These are phyloP conservation scores for Myripristis murdjan DNA, from an alignment of 2,797 vertebrate genomes.

Conservation along the genomic window DNA sequence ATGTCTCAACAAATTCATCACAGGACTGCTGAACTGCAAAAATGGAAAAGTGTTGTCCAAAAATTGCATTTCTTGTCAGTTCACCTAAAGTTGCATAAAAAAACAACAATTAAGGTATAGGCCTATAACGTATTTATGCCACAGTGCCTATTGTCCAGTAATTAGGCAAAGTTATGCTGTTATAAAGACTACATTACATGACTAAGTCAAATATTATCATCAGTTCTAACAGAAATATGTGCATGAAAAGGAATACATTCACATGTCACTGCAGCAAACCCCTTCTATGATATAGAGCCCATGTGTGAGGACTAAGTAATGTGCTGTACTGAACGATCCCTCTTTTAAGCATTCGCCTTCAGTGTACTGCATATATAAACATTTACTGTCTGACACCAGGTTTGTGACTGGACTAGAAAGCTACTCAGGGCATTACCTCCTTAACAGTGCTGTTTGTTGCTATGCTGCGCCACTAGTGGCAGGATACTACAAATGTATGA, in stretches of 20 bases:
- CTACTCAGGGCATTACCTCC: not conserved
- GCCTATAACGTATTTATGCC: too few relatives aligned
- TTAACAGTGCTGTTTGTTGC: not conserved
- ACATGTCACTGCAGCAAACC: slow-evolving; percentile 7
- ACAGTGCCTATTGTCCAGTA: not conserved
- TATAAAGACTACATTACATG: not conserved
- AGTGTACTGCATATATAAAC: not conserved
- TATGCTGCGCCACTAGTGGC: too few relatives aligned
- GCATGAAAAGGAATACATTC: not conserved
- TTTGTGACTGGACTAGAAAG: slow-evolving; percentile 19
- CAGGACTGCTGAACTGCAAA: not conserved
- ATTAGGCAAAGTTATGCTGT: not conserved
- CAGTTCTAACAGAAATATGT: not conserved
- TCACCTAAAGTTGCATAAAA: not conserved
- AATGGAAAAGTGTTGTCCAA: not conserved
- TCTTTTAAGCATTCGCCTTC: slow-evolving; percentile 12
- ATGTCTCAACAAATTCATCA: slow-evolving; percentile 20
- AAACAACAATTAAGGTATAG: not conserved
- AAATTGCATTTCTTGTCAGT: not conserved
- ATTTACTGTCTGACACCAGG: slow-evolving; percentile 6
- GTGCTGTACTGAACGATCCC: slow-evolving; percentile 9
- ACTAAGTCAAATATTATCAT: not conserved
- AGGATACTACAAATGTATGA: too few relatives aligned
- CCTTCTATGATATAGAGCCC: not conserved
- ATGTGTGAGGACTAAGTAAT: too few relatives aligned